Evolutionary conservation across 2,797 vertebrate species (phyloP).

Genomic region (Ptychobarbus kaznakovi): DNA sequence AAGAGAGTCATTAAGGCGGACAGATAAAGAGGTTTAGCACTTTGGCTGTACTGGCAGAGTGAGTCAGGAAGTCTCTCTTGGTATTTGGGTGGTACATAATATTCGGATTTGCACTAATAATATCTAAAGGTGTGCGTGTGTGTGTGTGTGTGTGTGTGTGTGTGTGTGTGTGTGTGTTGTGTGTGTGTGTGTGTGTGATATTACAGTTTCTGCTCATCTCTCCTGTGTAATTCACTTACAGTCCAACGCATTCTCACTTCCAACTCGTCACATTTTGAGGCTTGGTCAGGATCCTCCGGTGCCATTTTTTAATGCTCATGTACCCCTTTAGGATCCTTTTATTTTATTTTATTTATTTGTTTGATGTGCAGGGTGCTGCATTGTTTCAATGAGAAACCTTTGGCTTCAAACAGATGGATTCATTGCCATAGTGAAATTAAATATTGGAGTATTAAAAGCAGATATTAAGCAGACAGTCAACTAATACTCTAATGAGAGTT

Average conservation of each 20-base stretch:
- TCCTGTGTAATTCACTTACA: background rate
- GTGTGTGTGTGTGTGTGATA: background rate
- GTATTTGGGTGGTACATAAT: background rate
- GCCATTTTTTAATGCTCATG: too few relatives aligned
- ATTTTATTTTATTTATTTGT: background rate
- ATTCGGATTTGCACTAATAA: background rate
- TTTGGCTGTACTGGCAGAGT: conserved; percentile 63
- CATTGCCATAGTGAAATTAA: too few relatives aligned
- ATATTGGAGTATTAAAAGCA: background rate
- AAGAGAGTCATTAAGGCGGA: conserved; percentile 20
- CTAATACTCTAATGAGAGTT: background rate
- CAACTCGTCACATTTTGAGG: background rate
- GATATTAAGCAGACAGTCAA: too few relatives aligned
- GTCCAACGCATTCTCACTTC: background rate
- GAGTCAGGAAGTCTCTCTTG: conserved; percentile 55
- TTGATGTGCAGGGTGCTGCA: background rate
- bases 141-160: background rate
- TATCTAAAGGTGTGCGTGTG: background rate
- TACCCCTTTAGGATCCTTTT: too few relatives aligned
- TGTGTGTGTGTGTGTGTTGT: background rate
- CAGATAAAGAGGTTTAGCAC: conserved; percentile 58
- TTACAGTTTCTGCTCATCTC: background rate
- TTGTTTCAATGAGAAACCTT: background rate
- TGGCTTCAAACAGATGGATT: background rate
- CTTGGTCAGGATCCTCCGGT: background rate